Percentiles rank a stretch among this genome's conserved stretches.
Conservation (phyloP, 53 echinoderm and acorn worm genomes). For the Glandiceps talaboti region DNA sequence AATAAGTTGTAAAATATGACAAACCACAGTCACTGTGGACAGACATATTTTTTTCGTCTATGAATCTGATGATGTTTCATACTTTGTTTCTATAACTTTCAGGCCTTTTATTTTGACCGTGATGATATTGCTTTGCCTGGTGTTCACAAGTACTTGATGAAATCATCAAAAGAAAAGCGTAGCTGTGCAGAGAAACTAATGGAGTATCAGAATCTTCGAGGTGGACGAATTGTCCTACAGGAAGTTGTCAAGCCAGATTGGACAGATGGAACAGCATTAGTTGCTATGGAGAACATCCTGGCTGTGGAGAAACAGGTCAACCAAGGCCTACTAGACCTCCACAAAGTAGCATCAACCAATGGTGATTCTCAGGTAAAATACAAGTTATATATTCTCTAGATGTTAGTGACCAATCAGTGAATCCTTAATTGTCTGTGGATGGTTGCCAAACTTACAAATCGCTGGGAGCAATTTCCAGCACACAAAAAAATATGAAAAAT, state of each 20-base stretch:
- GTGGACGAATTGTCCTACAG: constrained; percentile 19
- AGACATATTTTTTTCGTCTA: too few relatives aligned
- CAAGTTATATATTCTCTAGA: too few relatives aligned
- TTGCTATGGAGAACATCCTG: constrained; percentile 40
- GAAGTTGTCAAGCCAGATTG: constrained; percentile 25
- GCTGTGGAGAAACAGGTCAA: constrained; percentile 76
- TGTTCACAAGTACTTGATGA: constrained; percentile 71
- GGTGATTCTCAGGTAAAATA: constrained; percentile 66
- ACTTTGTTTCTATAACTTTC: too few relatives aligned
- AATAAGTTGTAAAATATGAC: too few relatives aligned
- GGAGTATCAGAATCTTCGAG: constrained; percentile 92
- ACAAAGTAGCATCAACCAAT: constrained; percentile 40
- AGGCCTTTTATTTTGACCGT: constrained; percentile 70
- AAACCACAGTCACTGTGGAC: too few relatives aligned
- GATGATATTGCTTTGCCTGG: constrained; percentile 61
- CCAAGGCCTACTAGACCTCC: constrained; percentile 66
- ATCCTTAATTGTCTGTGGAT: too few relatives aligned
- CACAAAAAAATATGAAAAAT: too few relatives aligned
- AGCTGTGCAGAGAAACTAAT: constrained; percentile 73
- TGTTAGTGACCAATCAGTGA: too few relatives aligned
- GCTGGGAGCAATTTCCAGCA: too few relatives aligned
- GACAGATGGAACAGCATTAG: constrained; percentile 31
- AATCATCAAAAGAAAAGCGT: constrained; percentile 55
- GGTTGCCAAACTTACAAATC: too few relatives aligned
- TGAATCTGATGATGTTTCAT: too few relatives aligned